Evolutionary conservation across 2,888 invertebrate species (phyloP), one percentile per base, ranked within the genome.

Genomic region (Idaea biselata): DNA sequence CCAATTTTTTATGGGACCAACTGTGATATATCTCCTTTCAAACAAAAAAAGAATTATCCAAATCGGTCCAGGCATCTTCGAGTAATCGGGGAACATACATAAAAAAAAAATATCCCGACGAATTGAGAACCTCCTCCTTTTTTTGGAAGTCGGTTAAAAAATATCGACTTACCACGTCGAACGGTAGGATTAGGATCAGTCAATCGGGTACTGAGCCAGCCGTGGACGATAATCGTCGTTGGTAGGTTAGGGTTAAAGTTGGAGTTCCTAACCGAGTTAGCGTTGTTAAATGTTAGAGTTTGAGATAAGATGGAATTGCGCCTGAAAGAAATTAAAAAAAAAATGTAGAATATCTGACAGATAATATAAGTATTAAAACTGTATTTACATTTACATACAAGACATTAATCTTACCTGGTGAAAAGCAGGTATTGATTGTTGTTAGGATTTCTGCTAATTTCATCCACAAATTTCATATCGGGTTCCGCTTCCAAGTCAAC

Each of bases 141-240:
- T n/a, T n/a, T n/a, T n/a, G n/a, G n/a, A n/a, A n/a, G n/a, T n/a
- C n/a, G n/a, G n/a, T n/a, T n/a, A n/a, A 18, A 11, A 58, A 25
- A 16, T 58, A 5, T 2, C 0, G 18, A 60, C 66, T 71, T 76
- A 86, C 85, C 82, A 11, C 68, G 58, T 61, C 81, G 80, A 59
- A 87, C 68, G 2, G 68, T 66, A 8, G 82, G 79, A 64, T 87
- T 87, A 17, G 78, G 67, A 1, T 76, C 73, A 2, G 79, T 78
- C 56, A 77, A 25, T 55, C 71, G 78, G 68, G 75, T 81, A 65
- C 81, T 76, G 54, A 82, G 77, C 86, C 88, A 88, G 1, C 88
- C 88, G 62, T 88, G 88, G 18, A 65, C 81, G 16, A 87, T 61
- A 1, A 87, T 74, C 0, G 83, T 75, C 0, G 83, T 87, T 0